Evolutionary conservation across 1,140 invertebrate species (phyloP).

Genomic region (Aphaenogaster rudis): DNA sequence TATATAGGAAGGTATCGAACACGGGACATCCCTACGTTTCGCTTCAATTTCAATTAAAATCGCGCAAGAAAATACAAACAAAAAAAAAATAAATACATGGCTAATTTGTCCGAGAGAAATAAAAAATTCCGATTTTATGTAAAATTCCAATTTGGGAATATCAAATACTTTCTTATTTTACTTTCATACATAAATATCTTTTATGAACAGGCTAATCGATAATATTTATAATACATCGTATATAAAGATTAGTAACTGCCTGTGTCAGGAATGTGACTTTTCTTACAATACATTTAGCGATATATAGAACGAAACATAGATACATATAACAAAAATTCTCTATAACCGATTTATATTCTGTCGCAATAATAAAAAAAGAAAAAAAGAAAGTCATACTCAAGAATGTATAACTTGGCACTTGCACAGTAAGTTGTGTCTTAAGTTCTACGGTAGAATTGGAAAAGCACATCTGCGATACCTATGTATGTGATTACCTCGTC

Average conservation of each 20-base stretch:
- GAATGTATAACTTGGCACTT: slow-evolving; percentile 22
- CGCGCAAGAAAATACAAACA: neutral
- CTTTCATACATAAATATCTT: neutral
- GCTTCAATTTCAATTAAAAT: neutral
- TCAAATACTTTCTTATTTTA: slow-evolving; percentile 1
- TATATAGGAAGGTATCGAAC: slow-evolving; percentile 11
- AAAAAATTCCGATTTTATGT: neutral
- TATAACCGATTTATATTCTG: neutral
- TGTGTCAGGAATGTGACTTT: neutral
- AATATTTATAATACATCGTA: neutral
- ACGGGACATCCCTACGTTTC: neutral
- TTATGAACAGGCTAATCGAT: neutral
- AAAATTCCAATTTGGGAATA: neutral
- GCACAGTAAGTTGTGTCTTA: neutral
- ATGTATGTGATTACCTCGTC: slow-evolving; percentile 63
- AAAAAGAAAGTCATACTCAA: neutral
- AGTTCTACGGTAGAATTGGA: neutral
- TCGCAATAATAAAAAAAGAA: slow-evolving; percentile 12
- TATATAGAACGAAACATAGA: neutral
- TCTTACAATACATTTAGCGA: neutral
- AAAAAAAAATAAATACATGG: neutral
- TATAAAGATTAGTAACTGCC: neutral
- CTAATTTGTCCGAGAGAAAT: neutral
- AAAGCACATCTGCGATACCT: neutral
- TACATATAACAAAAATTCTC: neutral